Evolutionary conservation across 2,113 vertebrate species (phyloP), one percentile per base, ranked within the genome.

Genomic region (Clarias magur): DNA sequence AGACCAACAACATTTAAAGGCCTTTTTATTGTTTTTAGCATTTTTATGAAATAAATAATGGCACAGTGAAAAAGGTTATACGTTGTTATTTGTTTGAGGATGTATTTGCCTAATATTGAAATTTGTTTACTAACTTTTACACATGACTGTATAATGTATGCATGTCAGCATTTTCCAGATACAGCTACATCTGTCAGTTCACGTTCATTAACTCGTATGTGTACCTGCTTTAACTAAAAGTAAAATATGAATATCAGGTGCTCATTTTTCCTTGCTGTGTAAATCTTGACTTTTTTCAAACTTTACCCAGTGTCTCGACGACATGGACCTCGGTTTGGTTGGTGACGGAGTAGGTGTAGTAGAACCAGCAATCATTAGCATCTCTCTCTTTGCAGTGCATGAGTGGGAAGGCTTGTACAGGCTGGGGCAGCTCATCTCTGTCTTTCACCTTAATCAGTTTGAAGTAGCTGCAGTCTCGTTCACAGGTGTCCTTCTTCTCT

Each of bases 291-390:
- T 62, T 34, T 6, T 9, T 59, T 75, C 13, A 13, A 63, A 16
- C 19, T 91, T 0, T 94, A 99, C 98, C 98, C 91, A 96, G 95
- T 0, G 92, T 95, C 89, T 99, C 95, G 57, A 97, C 95, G 76
- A 99, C 97, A 0, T 92, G 93, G 2, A 95, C 95, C 91, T 96
- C 89, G 0, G 89, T 97, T 21, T 95, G 92, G 30, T 95, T 95
- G 56, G 95, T 95, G 89, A 99, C 94, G 1, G 97, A 97, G 4
- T 96, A 99, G 0, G 97, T 98, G 93, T 97, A 99, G 92, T 98
- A 99, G 95, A 99, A 98, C 98, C 98, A 99, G 95, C 98, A 99
- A 92, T 99, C 98, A 0, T 98, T 97, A 5, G 96, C 96, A 5
- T 98, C 98, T 68, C 98, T 96, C 95, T 99, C 97, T 23, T 99